These are phyloP conservation scores for Latrodectus hesperus DNA, from an alignment of 2,888 invertebrate species.

Conservation along the genomic window DNA sequence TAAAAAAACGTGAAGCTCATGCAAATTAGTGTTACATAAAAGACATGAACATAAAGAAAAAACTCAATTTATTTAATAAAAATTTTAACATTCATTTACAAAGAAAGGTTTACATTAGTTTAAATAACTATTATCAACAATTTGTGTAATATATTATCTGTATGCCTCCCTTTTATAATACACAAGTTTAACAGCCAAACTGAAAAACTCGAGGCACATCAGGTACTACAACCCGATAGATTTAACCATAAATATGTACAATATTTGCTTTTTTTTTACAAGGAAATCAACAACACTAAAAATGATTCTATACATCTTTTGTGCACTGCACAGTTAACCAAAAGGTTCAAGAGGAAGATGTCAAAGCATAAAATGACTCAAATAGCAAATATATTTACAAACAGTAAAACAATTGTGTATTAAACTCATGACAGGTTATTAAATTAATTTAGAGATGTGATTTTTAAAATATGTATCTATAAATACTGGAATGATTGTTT, in stretches of 20 bases:
- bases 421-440: conserved; percentile 10
- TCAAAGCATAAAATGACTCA: conserved; percentile 38
- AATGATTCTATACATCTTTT: conserved; percentile 58
- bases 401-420: conserved; percentile 32
- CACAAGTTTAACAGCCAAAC: conserved; percentile 53
- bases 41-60: not conserved
- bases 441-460: not conserved
- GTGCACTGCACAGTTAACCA: conserved; percentile 43
- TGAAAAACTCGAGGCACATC: conserved; percentile 58
- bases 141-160: conserved; percentile 63
- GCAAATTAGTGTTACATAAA: not conserved
- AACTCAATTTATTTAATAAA: conserved; percentile 24
- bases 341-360: conserved; percentile 23
- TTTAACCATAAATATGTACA: conserved; percentile 61
- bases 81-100: conserved; percentile 62
- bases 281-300: conserved; percentile 52
- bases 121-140: conserved; percentile 60
- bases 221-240: conserved; percentile 57
- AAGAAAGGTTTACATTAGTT: conserved; percentile 62
- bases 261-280: conserved; percentile 46
- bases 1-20: too few species aligned
- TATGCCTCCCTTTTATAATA: conserved; percentile 46
- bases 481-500: not conserved
- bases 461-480: not conserved
- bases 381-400: conserved; percentile 12